These are phyloP conservation scores for Solea senegalensis DNA, from an alignment of 2,113 vertebrate genomes.

Conservation along the genomic window DNA sequence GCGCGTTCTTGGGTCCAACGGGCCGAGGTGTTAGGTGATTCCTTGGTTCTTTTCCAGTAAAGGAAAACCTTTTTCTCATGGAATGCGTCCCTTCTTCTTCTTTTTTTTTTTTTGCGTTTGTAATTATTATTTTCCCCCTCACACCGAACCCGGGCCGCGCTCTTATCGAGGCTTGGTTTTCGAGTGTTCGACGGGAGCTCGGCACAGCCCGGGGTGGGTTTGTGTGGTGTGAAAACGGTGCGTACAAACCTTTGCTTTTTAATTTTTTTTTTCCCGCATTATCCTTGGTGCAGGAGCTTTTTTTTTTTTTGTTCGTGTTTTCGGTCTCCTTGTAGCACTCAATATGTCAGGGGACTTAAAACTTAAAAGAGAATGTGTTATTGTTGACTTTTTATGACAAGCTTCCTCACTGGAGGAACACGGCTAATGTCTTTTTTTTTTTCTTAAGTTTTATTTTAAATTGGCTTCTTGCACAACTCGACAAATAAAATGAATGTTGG, in stretches of 20 bases:
- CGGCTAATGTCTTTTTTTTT: constrained; percentile 83
- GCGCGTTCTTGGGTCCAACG: constrained; percentile 80
- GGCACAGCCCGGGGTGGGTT: constrained; percentile 34
- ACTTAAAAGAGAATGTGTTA: constrained; percentile 77
- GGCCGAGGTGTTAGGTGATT: constrained; percentile 72
- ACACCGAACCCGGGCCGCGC: constrained; percentile 22
- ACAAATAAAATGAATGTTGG: constrained; percentile 94
- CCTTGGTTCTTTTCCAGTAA: constrained; percentile 67
- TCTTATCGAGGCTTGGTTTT: constrained; percentile 1
- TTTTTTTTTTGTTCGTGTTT: constrained; percentile 58
- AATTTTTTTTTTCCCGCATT: constrained; percentile 49
- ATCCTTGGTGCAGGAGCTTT: constrained; percentile 86
- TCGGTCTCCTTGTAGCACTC: constrained; percentile 89
- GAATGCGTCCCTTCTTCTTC: constrained; percentile 85
- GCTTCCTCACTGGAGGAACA: constrained; percentile 92
- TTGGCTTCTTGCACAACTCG: constrained; percentile 91
- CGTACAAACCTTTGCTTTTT: constrained; percentile 51
- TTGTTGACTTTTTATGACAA: constrained; percentile 82
- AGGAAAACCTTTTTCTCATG: constrained; percentile 87
- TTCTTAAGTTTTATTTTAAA: constrained; percentile 47
- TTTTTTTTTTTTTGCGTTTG: constrained; percentile 53
- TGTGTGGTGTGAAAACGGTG: constrained; percentile 41
- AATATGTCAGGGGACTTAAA: constrained; percentile 75
- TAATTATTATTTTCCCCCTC: constrained; percentile 43
- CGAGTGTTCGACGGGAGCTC: constrained; percentile 4